Evolutionary conservation across 1,140 invertebrate genomes (phyloP), one percentile per base, ranked within the genome.

Genomic region (Helicorthomorpha holstii): DNA sequence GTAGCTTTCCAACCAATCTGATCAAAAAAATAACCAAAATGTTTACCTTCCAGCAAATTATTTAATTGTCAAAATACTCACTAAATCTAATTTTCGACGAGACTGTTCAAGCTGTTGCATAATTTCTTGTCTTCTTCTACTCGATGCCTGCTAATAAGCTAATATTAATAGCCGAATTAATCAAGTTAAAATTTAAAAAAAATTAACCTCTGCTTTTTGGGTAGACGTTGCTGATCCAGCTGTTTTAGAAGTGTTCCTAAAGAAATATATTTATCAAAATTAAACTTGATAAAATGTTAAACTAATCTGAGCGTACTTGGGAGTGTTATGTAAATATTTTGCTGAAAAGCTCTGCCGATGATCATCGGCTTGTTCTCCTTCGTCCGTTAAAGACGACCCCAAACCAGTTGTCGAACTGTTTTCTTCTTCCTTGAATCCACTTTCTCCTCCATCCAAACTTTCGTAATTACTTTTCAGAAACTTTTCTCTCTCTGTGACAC

Each of bases 61-160:
- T 51, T 45, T 23, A 43, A 25, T 21, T 52, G 46, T 24, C n/a
- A 38, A 3, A 38, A 45, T 50, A 77, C 79, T 77, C 68, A 91
- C 88, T 67, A 79, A 90, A 73, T 91, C 84, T 46, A 93, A 68
- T 69, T 89, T 87, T 59, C 81, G 77, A 63, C 83, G 77, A 0
- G 87, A 89, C 69, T 91, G 87, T 62, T 85, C 79, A 63, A 91
- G 85, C 61, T 85, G 51, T 23, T 48, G 38, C 51, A 52, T 48
- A 3, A 48, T 12, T 24, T 52, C 44, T 34, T 41, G 27, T 52
- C 26, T 52, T 42, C 27, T 52, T 29, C 22, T 44, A 26, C 51
- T 52, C 10, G 49, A 7, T 46, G 19, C 44, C 44, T 46, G 19
- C 7, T 34, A 16, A 7, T 16, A 34, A 34, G 16, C 7, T 7